Conservation (phyloP, 64 coral and sea anemone species). For the Dendronephthya gigantea region DNA sequence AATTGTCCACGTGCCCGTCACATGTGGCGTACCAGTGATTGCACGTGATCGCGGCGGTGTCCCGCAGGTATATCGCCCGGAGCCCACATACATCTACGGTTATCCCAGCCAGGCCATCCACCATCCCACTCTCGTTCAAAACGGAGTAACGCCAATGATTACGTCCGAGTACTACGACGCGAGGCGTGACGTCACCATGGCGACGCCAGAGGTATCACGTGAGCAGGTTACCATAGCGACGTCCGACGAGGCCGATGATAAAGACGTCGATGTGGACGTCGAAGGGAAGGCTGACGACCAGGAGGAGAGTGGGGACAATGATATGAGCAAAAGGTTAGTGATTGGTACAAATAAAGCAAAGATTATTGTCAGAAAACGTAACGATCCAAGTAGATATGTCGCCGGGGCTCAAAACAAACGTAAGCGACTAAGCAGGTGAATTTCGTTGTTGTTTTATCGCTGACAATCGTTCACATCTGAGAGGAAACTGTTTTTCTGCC, state of each 20-base stretch:
- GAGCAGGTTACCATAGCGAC: not conserved
- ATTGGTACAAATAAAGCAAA: not conserved
- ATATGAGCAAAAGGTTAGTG: conserved; percentile 9
- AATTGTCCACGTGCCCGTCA: conserved; percentile 3
- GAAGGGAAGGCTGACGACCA: not conserved
- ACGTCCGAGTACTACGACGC: conserved; percentile 1
- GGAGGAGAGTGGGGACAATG: not conserved
- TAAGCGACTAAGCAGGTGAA: not conserved
- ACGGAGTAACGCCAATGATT: not conserved
- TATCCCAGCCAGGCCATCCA: not conserved
- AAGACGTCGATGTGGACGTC: not conserved
- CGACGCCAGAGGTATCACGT: not conserved
- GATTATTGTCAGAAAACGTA: conserved; percentile 6
- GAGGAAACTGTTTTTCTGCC: not conserved
- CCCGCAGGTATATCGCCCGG: not conserved
- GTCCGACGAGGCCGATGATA: not conserved
- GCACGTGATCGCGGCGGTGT: not conserved
- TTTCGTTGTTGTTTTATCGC: not conserved
- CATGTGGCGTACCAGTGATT: not conserved
- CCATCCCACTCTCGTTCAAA: not conserved
- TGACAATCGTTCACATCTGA: not conserved
- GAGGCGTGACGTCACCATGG: not conserved
- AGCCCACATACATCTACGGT: conserved; percentile 12
- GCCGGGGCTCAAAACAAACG: not conserved
- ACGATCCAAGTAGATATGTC: not conserved